Conservation (phyloP, 2,797 vertebrate species). For the Margarornis squamiger region DNA sequence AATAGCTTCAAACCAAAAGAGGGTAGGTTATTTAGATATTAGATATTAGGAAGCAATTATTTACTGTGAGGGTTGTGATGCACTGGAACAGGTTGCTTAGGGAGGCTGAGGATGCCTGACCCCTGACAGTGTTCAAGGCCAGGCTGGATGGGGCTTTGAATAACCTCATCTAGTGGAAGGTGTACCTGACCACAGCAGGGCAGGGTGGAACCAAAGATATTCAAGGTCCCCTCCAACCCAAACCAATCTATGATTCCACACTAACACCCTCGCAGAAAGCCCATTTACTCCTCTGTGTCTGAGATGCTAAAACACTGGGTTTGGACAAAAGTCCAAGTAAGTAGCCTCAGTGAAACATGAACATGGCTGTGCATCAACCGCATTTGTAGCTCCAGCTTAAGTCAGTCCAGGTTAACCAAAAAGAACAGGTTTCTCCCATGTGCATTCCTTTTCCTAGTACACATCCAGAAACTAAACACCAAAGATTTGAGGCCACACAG, state of each 20-base stretch:
- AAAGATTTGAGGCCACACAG: not conserved
- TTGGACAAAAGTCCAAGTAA: slow-evolving; percentile 40
- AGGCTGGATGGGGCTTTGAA: not conserved
- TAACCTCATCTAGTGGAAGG: not conserved
- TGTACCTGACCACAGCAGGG: not conserved
- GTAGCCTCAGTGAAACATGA: not conserved
- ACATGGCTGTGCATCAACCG: slow-evolving; percentile 29
- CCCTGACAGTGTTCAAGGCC: not conserved
- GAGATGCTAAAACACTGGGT: not conserved
- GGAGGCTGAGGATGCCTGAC: not conserved
- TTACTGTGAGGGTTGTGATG: not conserved
- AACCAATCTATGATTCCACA: not conserved
- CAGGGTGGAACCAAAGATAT: not conserved
- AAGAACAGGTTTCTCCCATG: not conserved
- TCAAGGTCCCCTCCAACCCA: not conserved
- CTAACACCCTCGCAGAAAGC: not conserved
- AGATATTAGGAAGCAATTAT: not conserved
- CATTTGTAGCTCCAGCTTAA: slow-evolving; percentile 14
- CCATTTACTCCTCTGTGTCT: slow-evolving; percentile 32
- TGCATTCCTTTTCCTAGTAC: not conserved
- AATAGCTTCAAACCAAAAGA: not conserved
- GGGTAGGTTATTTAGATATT: not conserved
- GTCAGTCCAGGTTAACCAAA: not conserved
- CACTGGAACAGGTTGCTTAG: not conserved
- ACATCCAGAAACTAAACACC: not conserved